Conservation (phyloP, 2,797 vertebrate genomes). For the Artibeus jamaicensis region DNA sequence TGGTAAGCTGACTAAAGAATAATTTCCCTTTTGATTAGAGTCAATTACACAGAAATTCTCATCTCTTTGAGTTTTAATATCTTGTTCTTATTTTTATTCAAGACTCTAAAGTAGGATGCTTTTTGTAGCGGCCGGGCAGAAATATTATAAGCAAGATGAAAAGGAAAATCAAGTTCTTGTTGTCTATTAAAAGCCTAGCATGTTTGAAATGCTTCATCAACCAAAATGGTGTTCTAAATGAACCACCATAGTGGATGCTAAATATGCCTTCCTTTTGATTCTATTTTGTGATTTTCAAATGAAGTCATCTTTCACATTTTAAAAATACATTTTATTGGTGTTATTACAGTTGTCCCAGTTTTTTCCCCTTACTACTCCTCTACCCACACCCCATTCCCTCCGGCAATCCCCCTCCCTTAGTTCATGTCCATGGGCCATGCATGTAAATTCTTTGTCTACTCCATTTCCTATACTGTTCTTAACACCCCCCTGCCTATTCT, state of each 20-base stretch:
- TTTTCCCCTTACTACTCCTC: background rate
- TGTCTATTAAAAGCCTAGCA: background rate
- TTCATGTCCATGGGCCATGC: background rate
- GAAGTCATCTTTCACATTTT: constrained; percentile 14
- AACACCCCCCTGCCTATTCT: background rate
- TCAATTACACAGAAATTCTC: constrained; percentile 16
- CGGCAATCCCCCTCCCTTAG: background rate
- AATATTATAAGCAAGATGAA: constrained; percentile 13
- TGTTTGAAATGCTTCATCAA: background rate
- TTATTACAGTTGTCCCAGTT: background rate
- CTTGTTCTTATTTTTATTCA: constrained; percentile 42
- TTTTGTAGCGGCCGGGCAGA: background rate
- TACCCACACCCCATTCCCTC: background rate
- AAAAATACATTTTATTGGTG: background rate
- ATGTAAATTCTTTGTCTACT: background rate
- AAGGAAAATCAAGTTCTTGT: constrained; percentile 37
- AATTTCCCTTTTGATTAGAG: constrained; percentile 15
- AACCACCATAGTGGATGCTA: background rate
- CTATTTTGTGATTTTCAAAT: constrained; percentile 14
- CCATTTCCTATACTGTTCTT: background rate
- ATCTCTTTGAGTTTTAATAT: constrained; percentile 21
- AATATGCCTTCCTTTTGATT: constrained; percentile 17
- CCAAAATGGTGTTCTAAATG: background rate
- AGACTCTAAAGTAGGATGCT: background rate
- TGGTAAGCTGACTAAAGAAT: background rate